A percentile compares a stretch with the other conserved stretches of the same genome.
Evolutionary conservation across 2,888 invertebrate species (phyloP).

Genomic region (Embidobia sp.): DNA sequence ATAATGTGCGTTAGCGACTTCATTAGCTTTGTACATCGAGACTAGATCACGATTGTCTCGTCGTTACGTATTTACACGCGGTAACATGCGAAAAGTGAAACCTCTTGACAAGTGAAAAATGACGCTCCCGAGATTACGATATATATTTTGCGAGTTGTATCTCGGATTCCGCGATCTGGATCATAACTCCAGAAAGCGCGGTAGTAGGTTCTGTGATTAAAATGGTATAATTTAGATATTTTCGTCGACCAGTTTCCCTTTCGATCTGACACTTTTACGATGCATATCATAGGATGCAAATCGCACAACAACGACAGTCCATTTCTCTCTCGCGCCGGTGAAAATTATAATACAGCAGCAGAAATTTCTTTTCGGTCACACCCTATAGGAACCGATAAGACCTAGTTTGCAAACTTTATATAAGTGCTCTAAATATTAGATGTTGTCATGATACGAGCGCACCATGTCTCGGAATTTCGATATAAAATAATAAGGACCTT

Average conservation of each 20-base stretch:
- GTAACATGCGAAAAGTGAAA: conserved; percentile 25
- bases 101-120: background rate
- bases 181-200: conserved; percentile 25
- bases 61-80: background rate
- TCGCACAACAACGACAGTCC: conserved; percentile 14
- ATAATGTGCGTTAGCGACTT: conserved; percentile 3
- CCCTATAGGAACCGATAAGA: conserved; percentile 25
- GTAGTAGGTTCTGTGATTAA: conserved; percentile 29
- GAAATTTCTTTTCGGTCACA: conserved; percentile 17
- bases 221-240: conserved; percentile 58
- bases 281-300: conserved; percentile 18
- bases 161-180: conserved; percentile 19
- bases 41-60: background rate
- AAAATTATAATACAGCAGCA: conserved; percentile 19
- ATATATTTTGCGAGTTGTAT: conserved; percentile 7
- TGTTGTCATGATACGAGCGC: background rate
- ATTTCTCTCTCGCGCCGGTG: conserved; percentile 18
- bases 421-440: conserved; percentile 18
- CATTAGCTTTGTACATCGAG: background rate
- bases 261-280: conserved; percentile 21
- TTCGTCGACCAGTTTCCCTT: conserved; percentile 33
- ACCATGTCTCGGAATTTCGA: conserved; percentile 10
- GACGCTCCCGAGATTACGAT: too few species aligned
- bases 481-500: conserved; percentile 25
- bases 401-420: background rate